Base-by-base conservation (phyloP, 2,797 vertebrate species). In the Eulemur coronatus region DNA sequence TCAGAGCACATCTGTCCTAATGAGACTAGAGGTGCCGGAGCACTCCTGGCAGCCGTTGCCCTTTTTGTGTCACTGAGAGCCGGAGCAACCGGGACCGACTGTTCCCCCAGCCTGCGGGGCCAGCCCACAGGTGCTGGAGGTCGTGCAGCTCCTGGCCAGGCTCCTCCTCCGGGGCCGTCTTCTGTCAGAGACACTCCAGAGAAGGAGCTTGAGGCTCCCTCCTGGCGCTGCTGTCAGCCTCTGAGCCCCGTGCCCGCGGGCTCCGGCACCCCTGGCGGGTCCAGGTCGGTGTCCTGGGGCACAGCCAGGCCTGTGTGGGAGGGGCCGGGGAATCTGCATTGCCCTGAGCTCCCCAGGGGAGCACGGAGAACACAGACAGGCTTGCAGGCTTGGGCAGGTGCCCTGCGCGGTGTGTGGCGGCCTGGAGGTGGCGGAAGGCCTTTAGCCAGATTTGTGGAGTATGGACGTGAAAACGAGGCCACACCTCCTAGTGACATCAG, bases 341-440 rank as follows among this genome's bases (percentile, higher is more conserved):
- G n/a, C 73, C 28, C 5, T 17, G 9, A 65, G 52, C 24, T 30
- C 35, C 15, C 2, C 5, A 0, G 22, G 50, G 35, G 46, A 10
- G 14, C 17, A 46, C 10, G 0, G 2, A 13, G 26, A 18, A 22
- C 0, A 1, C n/a, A 14, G 15, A 28, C 33, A 0, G 4, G 50
- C 43, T 26, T 26, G 18, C 11, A 20, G 84, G 61, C 38, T n/a
- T 28, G 46, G 38, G 20, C n/a, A 9, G 7, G 30, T 0, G 0
- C 72, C 52, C 67, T 9, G 73, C 26, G 22, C 12, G 5, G 59
- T 4, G 35, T 22, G 8, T 0, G 10, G 17, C 63, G 1, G 13
- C n/a, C 28, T 4, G 4, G n/a, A n/a, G 52, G 18, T 0, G 2
- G 13, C 8, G 0, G 0, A 30, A 38, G 79, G 20, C 5, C 0